These are phyloP conservation scores for Nerophis lumbriciformis DNA, from an alignment of 2,113 vertebrate species.

Conservation along the genomic window DNA sequence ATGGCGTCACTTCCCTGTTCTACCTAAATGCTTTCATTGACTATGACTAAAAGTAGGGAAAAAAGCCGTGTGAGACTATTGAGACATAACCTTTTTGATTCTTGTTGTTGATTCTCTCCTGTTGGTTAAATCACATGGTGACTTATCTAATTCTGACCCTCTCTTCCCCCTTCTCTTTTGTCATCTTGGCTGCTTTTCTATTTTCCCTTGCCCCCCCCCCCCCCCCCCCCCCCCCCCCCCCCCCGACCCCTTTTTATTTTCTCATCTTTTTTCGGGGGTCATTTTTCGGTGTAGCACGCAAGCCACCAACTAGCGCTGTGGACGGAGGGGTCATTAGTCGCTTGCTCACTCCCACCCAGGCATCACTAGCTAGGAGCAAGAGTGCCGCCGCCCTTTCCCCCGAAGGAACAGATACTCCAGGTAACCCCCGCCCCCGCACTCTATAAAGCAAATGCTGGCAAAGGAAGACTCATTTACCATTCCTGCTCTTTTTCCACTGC, in stretches of 20 bases:
- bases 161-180: slow-evolving; percentile 26
- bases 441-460: slow-evolving; percentile 36
- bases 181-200: slow-evolving; percentile 1
- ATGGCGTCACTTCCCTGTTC: slow-evolving; percentile 21
- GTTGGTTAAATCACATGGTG: slow-evolving; percentile 65
- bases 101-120: slow-evolving; percentile 51
- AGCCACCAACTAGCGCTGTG: slow-evolving; percentile 71
- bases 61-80: slow-evolving; percentile 40
- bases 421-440: slow-evolving; percentile 69
- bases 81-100: slow-evolving; percentile 39
- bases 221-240: slow-evolving; percentile 50
- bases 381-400: slow-evolving; percentile 80
- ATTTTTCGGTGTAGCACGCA: slow-evolving; percentile 72
- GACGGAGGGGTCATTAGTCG: slow-evolving; percentile 84
- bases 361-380: slow-evolving; percentile 91
- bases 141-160: slow-evolving; percentile 39
- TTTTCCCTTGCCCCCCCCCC: slow-evolving; percentile 43
- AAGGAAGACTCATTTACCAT: slow-evolving; percentile 12
- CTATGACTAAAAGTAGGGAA: background rate
- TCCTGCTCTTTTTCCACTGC: background rate
- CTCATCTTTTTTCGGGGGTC: slow-evolving; percentile 44
- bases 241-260: slow-evolving; percentile 42
- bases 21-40: slow-evolving; percentile 7
- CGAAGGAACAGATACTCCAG: slow-evolving; percentile 81
- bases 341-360: slow-evolving; percentile 86